These are phyloP conservation scores for Ageneiosus marmoratus DNA, from an alignment of 2,113 vertebrate genomes.

Conservation along the genomic window DNA sequence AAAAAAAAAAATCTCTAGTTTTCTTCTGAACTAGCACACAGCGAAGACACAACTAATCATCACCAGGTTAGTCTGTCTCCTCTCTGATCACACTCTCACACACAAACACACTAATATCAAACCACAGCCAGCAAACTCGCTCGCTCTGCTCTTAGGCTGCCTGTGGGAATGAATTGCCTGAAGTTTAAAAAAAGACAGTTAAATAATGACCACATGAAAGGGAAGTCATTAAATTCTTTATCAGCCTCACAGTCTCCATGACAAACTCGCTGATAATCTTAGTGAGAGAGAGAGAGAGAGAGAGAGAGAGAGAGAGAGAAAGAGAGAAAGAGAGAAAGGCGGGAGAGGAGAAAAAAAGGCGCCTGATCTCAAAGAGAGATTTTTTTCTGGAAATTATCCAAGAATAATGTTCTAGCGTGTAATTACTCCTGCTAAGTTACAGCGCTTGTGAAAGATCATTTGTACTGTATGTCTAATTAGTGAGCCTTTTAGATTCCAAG, in stretches of 20 bases:
- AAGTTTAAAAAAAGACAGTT: conserved; percentile 53
- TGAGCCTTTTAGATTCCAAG: conserved; percentile 73
- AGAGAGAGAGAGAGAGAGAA: neutral
- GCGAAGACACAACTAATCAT: neutral
- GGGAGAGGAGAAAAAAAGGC: conserved; percentile 13
- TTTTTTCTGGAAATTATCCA: conserved; percentile 76
- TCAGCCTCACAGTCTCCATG: conserved; percentile 52
- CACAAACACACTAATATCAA: conserved; percentile 11
- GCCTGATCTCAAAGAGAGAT: conserved; percentile 71
- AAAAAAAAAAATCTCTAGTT: conserved; percentile 26
- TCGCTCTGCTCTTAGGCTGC: conserved; percentile 6
- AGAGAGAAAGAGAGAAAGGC: conserved; percentile 11
- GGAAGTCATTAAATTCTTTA: conserved; percentile 54
- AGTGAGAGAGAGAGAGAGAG: conserved; percentile 18
- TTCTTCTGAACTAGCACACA: conserved; percentile 1
- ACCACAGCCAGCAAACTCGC: neutral
- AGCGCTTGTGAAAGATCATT: conserved; percentile 78
- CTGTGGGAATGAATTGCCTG: conserved; percentile 41
- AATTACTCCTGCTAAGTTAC: conserved; percentile 79
- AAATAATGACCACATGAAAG: conserved; percentile 48
- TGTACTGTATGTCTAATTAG: conserved; percentile 81
- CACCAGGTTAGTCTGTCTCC: conserved; percentile 24
- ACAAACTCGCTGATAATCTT: conserved; percentile 51
- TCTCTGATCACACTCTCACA: conserved; percentile 17
- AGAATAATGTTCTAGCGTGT: conserved; percentile 77